Conservation (phyloP, 2,888 invertebrate genomes). For the Thymelicus acteon region DNA sequence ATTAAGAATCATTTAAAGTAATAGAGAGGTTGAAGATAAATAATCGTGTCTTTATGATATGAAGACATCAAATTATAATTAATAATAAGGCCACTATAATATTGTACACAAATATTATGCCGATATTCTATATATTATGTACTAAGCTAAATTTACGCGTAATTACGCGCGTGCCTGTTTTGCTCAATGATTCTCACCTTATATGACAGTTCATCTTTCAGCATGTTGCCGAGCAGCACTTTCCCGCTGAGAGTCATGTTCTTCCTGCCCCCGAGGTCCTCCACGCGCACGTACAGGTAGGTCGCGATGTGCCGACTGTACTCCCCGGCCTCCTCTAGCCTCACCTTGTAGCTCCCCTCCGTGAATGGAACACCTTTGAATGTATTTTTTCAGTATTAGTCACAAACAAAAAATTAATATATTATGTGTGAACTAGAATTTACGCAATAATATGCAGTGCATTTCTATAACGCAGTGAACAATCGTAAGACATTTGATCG, state of each 20-base stretch:
- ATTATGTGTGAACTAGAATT: too few relatives aligned
- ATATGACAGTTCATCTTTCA: constrained; percentile 57
- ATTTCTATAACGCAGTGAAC: too few relatives aligned
- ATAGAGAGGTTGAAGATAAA: too few relatives aligned
- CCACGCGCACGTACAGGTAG: constrained; percentile 55
- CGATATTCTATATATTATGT: too few relatives aligned
- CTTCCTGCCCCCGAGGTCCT: constrained; percentile 52
- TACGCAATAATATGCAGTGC: too few relatives aligned
- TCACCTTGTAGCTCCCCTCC: constrained; percentile 50
- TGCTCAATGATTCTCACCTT: constrained; percentile 55
- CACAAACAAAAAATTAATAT: too few relatives aligned
- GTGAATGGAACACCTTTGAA: constrained; percentile 61
- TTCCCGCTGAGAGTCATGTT: constrained; percentile 61
- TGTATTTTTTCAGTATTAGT: background rate
- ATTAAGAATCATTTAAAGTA: too few relatives aligned
- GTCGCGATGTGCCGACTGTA: constrained; percentile 43
- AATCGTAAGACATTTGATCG: too few relatives aligned
- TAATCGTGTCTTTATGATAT: too few relatives aligned
- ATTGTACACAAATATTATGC: too few relatives aligned
- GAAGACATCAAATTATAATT: too few relatives aligned
- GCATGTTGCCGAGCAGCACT: constrained; percentile 66
- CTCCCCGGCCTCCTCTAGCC: constrained; percentile 49
- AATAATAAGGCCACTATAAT: too few relatives aligned
- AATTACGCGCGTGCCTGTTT: constrained; percentile 50
- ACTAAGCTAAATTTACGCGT: constrained; percentile 43